Percentiles rank a stretch among this genome's conserved stretches.
These are phyloP conservation scores for Crenuchus spilurus DNA, from an alignment of 2,797 vertebrate genomes.

Conservation along the genomic window DNA sequence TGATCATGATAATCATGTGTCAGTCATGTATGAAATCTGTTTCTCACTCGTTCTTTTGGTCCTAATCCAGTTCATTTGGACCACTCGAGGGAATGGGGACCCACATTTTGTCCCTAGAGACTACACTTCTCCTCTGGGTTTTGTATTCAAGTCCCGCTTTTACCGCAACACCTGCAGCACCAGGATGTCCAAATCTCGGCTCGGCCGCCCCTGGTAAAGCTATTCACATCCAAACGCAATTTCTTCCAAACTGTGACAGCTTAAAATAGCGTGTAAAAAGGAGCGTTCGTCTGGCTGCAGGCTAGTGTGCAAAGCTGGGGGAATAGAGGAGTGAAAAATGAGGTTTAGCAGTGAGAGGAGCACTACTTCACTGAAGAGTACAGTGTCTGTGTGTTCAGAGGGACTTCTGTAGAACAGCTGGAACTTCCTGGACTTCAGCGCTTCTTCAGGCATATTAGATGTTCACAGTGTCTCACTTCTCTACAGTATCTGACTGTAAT, in stretches of 20 bases:
- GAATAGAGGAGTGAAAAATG: constrained; percentile 21
- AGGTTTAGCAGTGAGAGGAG: background rate
- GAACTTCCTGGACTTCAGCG: background rate
- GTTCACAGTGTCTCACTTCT: background rate
- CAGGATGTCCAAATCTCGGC: constrained; percentile 8
- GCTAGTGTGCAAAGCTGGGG: background rate
- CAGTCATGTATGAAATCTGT: no score
- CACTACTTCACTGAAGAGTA: background rate
- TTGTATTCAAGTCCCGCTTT: background rate
- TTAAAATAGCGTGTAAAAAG: constrained; percentile 22
- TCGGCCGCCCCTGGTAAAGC: constrained; percentile 20
- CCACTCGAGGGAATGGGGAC: constrained; percentile 11
- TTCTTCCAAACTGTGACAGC: constrained; percentile 17
- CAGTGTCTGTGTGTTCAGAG: background rate
- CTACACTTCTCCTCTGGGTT: background rate
- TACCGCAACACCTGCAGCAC: background rate
- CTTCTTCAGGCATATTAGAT: background rate
- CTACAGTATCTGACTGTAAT: no score
- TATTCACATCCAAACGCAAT: constrained; percentile 14
- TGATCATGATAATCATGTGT: no score
- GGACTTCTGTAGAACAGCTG: background rate
- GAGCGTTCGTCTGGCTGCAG: background rate
- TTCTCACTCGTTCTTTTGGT: background rate
- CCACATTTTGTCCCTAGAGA: constrained; percentile 16
- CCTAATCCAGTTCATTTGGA: constrained; percentile 2